Evolutionary conservation across 2,888 invertebrate genomes (phyloP).

Genomic region (Ormyrus nitidulus): DNA sequence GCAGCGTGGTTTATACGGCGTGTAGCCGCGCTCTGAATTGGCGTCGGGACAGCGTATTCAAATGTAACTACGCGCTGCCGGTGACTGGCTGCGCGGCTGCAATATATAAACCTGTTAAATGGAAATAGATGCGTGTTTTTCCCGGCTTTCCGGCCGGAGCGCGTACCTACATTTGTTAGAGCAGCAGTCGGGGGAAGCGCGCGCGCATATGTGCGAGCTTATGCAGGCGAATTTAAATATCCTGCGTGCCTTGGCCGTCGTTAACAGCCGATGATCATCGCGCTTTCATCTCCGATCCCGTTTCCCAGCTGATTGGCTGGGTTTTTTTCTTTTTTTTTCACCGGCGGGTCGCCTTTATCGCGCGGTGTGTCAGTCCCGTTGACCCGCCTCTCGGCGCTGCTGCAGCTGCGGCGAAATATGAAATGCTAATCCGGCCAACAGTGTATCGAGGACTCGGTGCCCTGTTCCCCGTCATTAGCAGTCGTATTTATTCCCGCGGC

Average conservation of each 20-base stretch:
- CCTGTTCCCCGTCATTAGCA: neutral
- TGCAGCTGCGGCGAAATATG: neutral
- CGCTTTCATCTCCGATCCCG: constrained; percentile 56
- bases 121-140: constrained; percentile 75
- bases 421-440: constrained; percentile 30
- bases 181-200: neutral
- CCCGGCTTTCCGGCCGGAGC: constrained; percentile 67
- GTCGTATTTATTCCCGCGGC: neutral
- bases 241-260: constrained; percentile 58
- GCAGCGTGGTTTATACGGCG: constrained; percentile 59
- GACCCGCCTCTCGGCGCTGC: neutral
- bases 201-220: constrained; percentile 61
- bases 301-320: constrained; percentile 48
- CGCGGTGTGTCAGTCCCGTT: neutral
- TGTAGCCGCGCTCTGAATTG: constrained; percentile 60
- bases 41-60: constrained; percentile 71
- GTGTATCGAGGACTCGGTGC: neutral
- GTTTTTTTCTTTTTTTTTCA: neutral
- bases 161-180: constrained; percentile 47
- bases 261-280: constrained; percentile 51
- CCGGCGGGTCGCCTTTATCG: constrained; percentile 10
- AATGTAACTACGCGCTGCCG: constrained; percentile 74
- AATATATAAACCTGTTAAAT: constrained; percentile 75
- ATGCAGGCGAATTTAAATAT: constrained; percentile 73
- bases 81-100: constrained; percentile 70